Conservation (phyloP, 1,140 invertebrate genomes). For the Ceratoteleas bidentatus region DNA sequence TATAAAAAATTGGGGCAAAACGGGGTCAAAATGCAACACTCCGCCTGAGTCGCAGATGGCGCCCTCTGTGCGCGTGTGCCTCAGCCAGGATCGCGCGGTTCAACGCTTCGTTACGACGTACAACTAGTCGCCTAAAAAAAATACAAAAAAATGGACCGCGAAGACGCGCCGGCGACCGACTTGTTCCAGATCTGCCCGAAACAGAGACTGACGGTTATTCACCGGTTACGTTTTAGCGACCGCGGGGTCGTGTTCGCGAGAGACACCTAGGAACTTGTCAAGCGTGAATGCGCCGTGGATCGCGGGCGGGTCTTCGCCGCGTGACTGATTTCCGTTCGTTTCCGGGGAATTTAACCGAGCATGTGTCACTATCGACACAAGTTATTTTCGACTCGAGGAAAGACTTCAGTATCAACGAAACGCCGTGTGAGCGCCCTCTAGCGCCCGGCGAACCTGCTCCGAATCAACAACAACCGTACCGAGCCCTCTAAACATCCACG, state of each 20-base stretch:
- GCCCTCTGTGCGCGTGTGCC: no score
- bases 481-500: no score
- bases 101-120: conserved; percentile 36
- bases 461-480: no score
- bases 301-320: conserved; percentile 29
- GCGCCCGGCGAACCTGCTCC: no score
- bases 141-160: conserved; percentile 32
- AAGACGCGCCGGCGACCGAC: conserved; percentile 59
- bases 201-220: conserved; percentile 1
- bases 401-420: conserved; percentile 35
- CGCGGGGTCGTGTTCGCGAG: conserved; percentile 1
- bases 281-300: conserved; percentile 8
- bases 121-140: conserved; percentile 36
- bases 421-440: not conserved
- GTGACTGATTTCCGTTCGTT: conserved; percentile 33
- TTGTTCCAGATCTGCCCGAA: conserved; percentile 9
- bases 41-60: no score
- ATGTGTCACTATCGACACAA: conserved; percentile 43
- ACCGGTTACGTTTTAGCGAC: conserved; percentile 9
- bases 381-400: conserved; percentile 54
- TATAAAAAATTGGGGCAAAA: no score
- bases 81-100: conserved; percentile 50
- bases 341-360: conserved; percentile 66
- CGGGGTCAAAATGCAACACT: no score
- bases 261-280: conserved; percentile 22